Evolutionary conservation across 2,113 vertebrate species (phyloP).

Genomic region (Oplegnathus fasciatus): DNA sequence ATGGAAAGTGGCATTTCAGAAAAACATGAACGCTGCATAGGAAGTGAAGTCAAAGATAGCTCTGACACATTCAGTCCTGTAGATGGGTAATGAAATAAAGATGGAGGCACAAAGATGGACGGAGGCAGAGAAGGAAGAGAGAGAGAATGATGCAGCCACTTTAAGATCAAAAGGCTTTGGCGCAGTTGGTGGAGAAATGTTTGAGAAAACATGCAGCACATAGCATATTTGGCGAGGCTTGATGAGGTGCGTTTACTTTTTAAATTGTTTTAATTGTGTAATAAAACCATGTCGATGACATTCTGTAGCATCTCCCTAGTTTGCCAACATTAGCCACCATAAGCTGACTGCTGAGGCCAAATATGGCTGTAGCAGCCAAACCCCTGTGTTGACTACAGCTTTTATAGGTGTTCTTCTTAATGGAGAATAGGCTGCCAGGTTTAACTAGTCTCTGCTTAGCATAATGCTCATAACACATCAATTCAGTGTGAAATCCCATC

Average conservation of each 20-base stretch:
- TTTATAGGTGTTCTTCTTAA: not conserved
- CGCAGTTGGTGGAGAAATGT: not conserved
- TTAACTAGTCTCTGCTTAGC: not conserved
- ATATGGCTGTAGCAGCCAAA: not conserved
- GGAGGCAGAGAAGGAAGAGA: not conserved
- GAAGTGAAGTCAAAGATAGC: conserved; percentile 66
- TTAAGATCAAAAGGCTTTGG: conserved; percentile 13
- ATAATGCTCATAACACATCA: not conserved
- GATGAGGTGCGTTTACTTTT: not conserved
- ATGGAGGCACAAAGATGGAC: conserved; percentile 48
- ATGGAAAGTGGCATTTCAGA: conserved; percentile 45
- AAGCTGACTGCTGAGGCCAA: not conserved
- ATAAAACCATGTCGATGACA: no score
- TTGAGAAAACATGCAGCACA: not conserved
- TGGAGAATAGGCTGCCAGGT: not conserved
- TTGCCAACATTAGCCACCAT: not conserved
- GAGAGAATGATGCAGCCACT: conserved; percentile 25
- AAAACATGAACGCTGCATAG: conserved; percentile 48
- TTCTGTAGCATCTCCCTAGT: no score
- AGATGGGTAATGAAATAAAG: conserved; percentile 65
- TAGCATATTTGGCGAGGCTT: not conserved
- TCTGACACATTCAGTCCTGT: conserved; percentile 22
- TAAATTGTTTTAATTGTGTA: not conserved
- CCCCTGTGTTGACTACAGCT: not conserved
- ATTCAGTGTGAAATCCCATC: not conserved